These are phyloP conservation scores for Trachelus tabidus DNA, from an alignment of 2,888 invertebrate species.

Conservation along the genomic window DNA sequence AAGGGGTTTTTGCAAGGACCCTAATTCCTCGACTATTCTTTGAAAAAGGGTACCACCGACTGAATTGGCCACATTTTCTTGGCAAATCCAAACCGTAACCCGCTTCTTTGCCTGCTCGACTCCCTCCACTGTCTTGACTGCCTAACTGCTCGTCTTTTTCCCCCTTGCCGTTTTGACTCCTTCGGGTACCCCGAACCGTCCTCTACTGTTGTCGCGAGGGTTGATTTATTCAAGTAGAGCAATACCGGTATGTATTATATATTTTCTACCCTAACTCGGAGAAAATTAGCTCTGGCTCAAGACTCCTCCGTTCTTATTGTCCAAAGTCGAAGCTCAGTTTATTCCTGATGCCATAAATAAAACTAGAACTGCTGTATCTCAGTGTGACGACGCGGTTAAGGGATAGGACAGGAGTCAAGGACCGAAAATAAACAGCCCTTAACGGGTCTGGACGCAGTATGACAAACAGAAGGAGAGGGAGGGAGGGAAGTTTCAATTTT, in stretches of 20 bases:
- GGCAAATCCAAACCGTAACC: background rate
- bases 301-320: background rate
- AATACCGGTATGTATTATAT: slow-evolving; percentile 28
- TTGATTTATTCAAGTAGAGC: slow-evolving; percentile 56
- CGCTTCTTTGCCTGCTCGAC: background rate
- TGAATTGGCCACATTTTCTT: background rate
- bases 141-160: background rate
- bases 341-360: slow-evolving; percentile 4
- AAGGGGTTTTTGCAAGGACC: background rate
- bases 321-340: background rate
- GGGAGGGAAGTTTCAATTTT: background rate
- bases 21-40: background rate
- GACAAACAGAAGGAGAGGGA: background rate
- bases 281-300: slow-evolving; percentile 2
- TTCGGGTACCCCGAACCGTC: background rate
- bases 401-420: slow-evolving; percentile 13
- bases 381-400: background rate
- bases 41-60: background rate
- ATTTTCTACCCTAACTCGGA: slow-evolving; percentile 21
- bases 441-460: slow-evolving; percentile 11
- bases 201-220: slow-evolving; percentile 12
- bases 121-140: background rate
- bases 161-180: background rate
- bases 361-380: background rate
- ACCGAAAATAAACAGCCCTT: slow-evolving; percentile 22